Base-by-base conservation (phyloP, 2,797 vertebrate genomes). In the Rallus crepitans region DNA sequence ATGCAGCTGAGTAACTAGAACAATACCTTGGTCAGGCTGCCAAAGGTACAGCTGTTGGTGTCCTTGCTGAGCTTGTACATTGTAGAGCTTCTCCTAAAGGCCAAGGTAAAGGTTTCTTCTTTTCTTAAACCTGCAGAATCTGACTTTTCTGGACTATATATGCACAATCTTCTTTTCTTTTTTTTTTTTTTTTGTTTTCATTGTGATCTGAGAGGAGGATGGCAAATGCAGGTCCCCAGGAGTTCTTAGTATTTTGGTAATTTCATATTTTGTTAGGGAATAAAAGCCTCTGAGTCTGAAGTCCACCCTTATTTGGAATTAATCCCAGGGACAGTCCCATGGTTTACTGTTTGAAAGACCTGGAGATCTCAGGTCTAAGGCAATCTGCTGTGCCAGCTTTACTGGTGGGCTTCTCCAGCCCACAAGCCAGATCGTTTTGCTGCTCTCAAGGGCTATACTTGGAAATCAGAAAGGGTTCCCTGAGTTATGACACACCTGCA, bases 11-110 rank as follows among this genome's bases (percentile, higher is more conserved):
- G 82, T 48, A 78, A 87, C 57, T 60, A 85, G 87, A 94, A 91
- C 76, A 91, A 78, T 81, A 69, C 79, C 71, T 80, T 63, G 79
- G 53, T 88, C 13, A 37, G 85, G 87, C 64, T 94, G 82, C 89
- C 91, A 93, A 61, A 93, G 94, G 69, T 71, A 56, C 68, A 88
- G 96, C 52, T 90, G 72, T 90, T 90, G 63, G 70, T 93, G 86
- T 75, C 90, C 35, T 3, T 9, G 72, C 82, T 61, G 82, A 66
- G 82, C 50, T 86, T 86, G 61, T 7, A 9, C 50, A 3, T 37
- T 30, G 14, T 27, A 45, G 53, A 50, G 50, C 50, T 87, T 82
- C 63, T 84, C 86, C 70, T 82, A 76, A 64, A 87, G 66, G 23
- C 3, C 3, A 63, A 42, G 11, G n/a, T 85, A 25, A 3, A 55